Conservation (phyloP, 2,797 vertebrate genomes). For the Siniperca undulata region DNA sequence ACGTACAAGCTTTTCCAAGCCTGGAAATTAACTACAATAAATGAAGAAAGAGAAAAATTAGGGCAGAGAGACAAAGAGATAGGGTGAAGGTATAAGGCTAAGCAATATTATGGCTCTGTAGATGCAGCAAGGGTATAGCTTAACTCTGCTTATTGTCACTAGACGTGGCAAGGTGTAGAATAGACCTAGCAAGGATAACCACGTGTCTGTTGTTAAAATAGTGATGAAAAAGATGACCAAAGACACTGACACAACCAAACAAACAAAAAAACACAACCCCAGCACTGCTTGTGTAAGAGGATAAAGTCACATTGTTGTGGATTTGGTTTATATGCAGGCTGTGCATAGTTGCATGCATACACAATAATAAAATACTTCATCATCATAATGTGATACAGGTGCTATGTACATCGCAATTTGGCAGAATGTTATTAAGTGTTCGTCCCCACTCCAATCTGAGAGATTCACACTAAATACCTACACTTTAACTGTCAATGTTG, state of each 20-base stretch:
- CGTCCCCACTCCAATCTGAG: not conserved
- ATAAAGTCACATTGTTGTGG: not conserved
- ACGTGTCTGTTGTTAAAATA: not conserved
- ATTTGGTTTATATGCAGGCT: not conserved
- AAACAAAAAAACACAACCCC: not conserved
- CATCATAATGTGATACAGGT: not conserved
- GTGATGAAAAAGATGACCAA: not conserved
- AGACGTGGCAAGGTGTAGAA: not conserved
- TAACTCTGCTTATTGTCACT: slow-evolving; percentile 2
- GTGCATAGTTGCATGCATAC: not conserved
- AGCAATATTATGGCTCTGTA: not conserved
- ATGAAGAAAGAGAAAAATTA: slow-evolving; percentile 23
- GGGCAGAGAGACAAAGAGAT: slow-evolving; percentile 2
- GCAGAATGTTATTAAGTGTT: not conserved
- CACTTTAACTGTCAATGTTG: not conserved
- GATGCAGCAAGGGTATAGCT: not conserved
- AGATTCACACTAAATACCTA: not conserved
- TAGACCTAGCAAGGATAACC: not conserved
- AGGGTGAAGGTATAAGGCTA: not conserved
- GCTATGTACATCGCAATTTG: not conserved
- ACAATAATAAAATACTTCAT: not conserved
- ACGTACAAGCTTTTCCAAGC: slow-evolving; percentile 18
- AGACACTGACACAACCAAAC: not conserved
- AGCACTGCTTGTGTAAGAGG: not conserved
- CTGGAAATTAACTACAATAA: slow-evolving; percentile 25